Base-by-base conservation (phyloP, 2,797 vertebrate genomes). In the Discoglossus pictus region DNA sequence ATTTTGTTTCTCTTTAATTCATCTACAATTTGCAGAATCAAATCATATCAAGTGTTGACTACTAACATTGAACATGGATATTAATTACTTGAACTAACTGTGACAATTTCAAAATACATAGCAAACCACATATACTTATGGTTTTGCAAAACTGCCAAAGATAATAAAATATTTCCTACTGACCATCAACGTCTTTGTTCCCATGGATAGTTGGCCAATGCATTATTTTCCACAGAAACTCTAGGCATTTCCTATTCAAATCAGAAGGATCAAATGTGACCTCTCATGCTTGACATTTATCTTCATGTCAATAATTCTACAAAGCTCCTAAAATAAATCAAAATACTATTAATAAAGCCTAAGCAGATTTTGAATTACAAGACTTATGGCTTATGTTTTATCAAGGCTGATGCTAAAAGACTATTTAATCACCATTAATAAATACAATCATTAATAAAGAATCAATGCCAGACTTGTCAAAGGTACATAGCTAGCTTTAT, bases 111-210 rank as follows among this genome's bases (percentile, higher is more conserved):
- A 50, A 25, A 21, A 25, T 50, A 12, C n/a, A 25, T 24, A 7
- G 8, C 9, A 24, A 48, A 50, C 6, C 20, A 12, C 23, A 50
- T 25, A 2, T 13, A 50, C 11, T 50, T 50, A 23, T 24, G 46
- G 46, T 13, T 50, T 50, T 25, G 25, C 2, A 50, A 50, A 50
- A 50, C n/a, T 50, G 46, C 3, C 12, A 24, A 12, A 25, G 25
- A 50, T 24, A 50, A 50, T 50, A 50, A 50, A n/a, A 50, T n/a
- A 50, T 50, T 50, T 50, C 46, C 46, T 50, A 13, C 46, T 50
- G 21, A 25, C 23, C 46, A 24, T 50, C 46, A 50, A 50, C 21
- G n/a, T 50, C 23, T 50, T 25, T 25, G 46, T 25, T 25, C 46
- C 18, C 23, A 21, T 50, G 46, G 12, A 25, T 25, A 23, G 44